Base-by-base conservation (phyloP, 2,888 invertebrate species). In the Lagria hirta region DNA sequence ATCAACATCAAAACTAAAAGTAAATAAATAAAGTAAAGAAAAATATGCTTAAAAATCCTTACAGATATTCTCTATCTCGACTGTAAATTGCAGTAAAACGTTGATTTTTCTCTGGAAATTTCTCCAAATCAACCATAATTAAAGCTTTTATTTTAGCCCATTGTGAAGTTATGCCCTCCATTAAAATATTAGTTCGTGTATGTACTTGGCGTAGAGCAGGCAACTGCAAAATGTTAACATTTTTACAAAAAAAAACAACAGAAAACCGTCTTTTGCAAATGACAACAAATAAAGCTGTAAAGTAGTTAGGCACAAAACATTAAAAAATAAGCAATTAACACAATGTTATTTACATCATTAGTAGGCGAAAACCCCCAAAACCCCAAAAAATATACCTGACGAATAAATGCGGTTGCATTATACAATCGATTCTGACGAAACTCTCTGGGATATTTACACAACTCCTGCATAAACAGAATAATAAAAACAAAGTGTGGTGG, bases 41-140 rank as follows among this genome's bases (percentile, higher is more conserved):
- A n/a, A n/a, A n/a, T n/a, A n/a, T n/a, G n/a, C n/a, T 36, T 26
- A 29, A 38, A 34, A 36, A 36, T 38, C 23, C 88, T 84, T 73
- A 91, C 86, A 96, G 77, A 72, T 94, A 95, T 72, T 93, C 90
- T 70, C 90, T 91, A 65, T 94, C 93, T 56, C 90, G 81, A 52
- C 88, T 87, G 71, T 91, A 96, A 42, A 91, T 86, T 21, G 92
- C 90, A 14, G 92, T 91, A 60, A 92, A 88, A 37, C 86, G 79
- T 57, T 89, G 86, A 38, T 81, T 81, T 60, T 84, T 80, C 48
- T 83, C 81, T 0, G 92, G 92, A 67, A 94, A 89, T 58, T 80
- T 75, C 0, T 72, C 68, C 8, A 79, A 78, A 65, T 93, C 86
- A 0, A 90, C 80, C 57, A 82, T 75, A 52, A 86, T 78, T 49